Conservation (phyloP, 2,797 vertebrate species). For the Takifugu ocellatus region DNA sequence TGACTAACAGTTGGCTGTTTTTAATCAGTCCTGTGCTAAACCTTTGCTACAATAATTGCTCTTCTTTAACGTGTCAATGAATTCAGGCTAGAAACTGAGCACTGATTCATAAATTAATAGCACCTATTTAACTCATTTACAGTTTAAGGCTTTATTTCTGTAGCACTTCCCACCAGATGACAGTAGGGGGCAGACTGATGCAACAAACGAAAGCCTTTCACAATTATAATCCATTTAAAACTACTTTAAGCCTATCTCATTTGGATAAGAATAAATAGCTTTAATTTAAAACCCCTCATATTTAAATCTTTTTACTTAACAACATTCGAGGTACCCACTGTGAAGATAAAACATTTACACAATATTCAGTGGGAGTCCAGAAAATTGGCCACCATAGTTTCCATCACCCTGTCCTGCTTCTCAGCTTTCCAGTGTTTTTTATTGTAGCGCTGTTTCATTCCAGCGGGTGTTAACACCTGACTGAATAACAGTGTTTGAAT, state of each 20-base stretch:
- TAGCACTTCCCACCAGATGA: background rate
- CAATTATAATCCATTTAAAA: background rate
- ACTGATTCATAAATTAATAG: background rate
- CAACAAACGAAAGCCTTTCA: slow-evolving; percentile 16
- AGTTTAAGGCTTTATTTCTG: background rate
- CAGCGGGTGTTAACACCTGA: slow-evolving; percentile 31
- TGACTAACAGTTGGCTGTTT: too few species aligned
- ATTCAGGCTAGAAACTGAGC: too few species aligned
- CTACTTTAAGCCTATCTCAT: too few species aligned
- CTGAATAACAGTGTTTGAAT: slow-evolving; percentile 36
- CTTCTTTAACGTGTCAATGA: too few species aligned
- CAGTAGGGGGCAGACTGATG: slow-evolving; percentile 58
- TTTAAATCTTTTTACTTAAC: too few species aligned
- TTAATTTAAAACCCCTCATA: too few species aligned
- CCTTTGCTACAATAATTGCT: too few species aligned
- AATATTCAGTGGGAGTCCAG: slow-evolving; percentile 1
- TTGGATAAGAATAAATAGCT: too few species aligned
- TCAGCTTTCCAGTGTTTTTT: slow-evolving; percentile 27
- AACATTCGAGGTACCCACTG: too few species aligned
- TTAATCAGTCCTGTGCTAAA: too few species aligned
- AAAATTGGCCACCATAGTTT: slow-evolving; percentile 9
- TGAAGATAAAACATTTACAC: background rate
- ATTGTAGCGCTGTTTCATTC: slow-evolving; percentile 15
- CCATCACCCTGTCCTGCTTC: slow-evolving; percentile 10
- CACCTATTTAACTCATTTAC: too few species aligned